A percentile compares a stretch with the other conserved stretches of the same genome.
Conservation (phyloP, 2,888 invertebrate genomes). For the Hololepta plana region DNA sequence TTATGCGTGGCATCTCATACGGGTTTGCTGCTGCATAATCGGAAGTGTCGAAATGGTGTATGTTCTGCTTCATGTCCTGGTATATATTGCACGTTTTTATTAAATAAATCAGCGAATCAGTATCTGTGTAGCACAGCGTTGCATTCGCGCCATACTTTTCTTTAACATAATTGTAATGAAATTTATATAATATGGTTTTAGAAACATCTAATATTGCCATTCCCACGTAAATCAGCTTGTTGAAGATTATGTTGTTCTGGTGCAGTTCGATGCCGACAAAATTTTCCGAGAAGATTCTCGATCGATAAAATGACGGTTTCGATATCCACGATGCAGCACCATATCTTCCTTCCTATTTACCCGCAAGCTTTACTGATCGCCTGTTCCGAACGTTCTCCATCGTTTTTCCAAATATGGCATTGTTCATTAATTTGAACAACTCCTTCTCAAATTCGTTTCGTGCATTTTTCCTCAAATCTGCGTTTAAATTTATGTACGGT, state of each 20-base stretch:
- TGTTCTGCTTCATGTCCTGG: conserved; percentile 10
- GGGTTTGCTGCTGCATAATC: conserved; percentile 12
- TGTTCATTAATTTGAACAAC: no score
- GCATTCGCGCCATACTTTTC: conserved; percentile 12
- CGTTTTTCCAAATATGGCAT: no score
- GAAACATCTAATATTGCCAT: conserved; percentile 18
- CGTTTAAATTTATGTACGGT: no score
- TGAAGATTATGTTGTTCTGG: conserved; percentile 12
- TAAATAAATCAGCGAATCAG: conserved; percentile 14
- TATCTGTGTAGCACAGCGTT: conserved; percentile 13
- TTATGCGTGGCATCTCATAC: conserved; percentile 11
- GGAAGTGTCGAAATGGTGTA: conserved; percentile 15
- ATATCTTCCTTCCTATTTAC: no score
- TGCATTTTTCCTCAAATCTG: no score
- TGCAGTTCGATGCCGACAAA: conserved; percentile 17
- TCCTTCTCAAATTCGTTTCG: no score
- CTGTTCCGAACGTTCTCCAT: no score
- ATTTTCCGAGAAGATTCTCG: conserved; percentile 16
- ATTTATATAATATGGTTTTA: conserved; percentile 19
- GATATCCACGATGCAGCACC: no score
- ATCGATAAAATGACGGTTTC: conserved; percentile 14
- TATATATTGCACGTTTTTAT: conserved; percentile 18
- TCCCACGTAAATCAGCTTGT: conserved; percentile 19
- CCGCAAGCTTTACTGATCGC: no score
- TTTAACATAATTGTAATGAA: conserved; percentile 18